Evolutionary conservation across 2,888 invertebrate genomes (phyloP), one percentile per base, ranked within the genome.

Genomic region (Neocrepidodera transversa): DNA sequence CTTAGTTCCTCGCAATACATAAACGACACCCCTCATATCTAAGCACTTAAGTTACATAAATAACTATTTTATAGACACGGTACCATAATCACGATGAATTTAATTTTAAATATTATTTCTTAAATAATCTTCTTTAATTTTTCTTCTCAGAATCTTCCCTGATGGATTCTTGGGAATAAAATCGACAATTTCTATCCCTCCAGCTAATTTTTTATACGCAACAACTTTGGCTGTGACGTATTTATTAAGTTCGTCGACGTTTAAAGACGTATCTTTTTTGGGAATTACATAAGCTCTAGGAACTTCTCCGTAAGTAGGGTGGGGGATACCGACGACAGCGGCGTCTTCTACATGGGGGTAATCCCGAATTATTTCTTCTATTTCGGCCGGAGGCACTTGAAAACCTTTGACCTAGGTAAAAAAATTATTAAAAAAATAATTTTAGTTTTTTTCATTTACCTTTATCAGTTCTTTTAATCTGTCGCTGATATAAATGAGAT

Each of bases 311-410:
- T 81, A 82, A 7, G 78, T 76, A 0, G 82, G 78, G 72, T 93
- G 86, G 0, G 88, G 86, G 11, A 91, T 78, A 0, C 93, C 94
- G 60, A 95, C 82, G 0, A 96, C 94, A 0, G 91, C 95, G 0
- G 89, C 92, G 70, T 96, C 95, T 8, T 82, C 76, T 0, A 97
- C 84, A 18, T 84, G 84, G 0, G 91, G 89, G 77, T 92, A 90
- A 38, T 85, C 83, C 58, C 90, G 83, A 1, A 93, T 73, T 2
- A 91, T 71, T 49, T 83, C 87, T 78, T 95, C 95, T 18, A 95
- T 77, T 78, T 95, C 95, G 0, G 95, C 94, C 14, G 95, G 95
- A 7, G 95, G 87, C 5, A 95, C 94, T 86, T 93, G 86, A 71
- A 81, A 86, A 13, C 65, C 65, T 58, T 61, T 60, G 1, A 66